These are phyloP conservation scores for Paraplagusia blochii DNA, from an alignment of 2,113 vertebrate species.

Conservation along the genomic window DNA sequence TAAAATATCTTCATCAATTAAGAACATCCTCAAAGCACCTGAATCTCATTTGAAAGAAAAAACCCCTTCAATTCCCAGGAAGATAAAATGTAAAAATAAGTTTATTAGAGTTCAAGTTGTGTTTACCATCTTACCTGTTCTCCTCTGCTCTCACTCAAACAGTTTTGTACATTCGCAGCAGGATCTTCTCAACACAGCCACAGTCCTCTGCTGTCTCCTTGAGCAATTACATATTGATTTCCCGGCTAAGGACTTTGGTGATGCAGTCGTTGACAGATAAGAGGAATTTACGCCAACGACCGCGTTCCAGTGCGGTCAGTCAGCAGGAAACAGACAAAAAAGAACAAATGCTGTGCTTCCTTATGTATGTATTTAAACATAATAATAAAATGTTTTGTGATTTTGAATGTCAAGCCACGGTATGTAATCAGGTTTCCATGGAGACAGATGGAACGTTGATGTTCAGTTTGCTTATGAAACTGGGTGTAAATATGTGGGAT, in stretches of 20 bases:
- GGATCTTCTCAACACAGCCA: neutral
- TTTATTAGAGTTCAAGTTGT: too few species aligned
- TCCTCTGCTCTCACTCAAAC: conserved; percentile 4
- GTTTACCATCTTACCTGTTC: conserved; percentile 8
- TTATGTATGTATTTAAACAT: too few species aligned
- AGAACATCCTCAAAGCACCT: too few species aligned
- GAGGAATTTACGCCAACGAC: conserved; percentile 13
- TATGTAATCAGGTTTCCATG: conserved; percentile 26
- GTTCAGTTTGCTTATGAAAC: conserved; percentile 10
- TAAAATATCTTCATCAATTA: too few species aligned
- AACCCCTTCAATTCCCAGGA: too few species aligned
- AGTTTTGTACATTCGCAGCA: conserved; percentile 15
- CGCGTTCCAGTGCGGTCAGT: conserved; percentile 5
- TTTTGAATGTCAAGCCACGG: too few species aligned
- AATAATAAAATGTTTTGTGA: too few species aligned
- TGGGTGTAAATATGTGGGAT: conserved; percentile 18
- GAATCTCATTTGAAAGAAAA: too few species aligned
- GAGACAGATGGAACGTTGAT: conserved; percentile 8
- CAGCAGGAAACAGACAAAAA: conserved; percentile 4
- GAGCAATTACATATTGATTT: conserved; percentile 44
- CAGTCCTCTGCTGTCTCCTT: conserved; percentile 26
- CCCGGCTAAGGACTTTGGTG: conserved; percentile 22
- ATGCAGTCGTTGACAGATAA: conserved; percentile 27
- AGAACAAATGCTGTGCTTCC: neutral
- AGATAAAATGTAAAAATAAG: too few species aligned